Evolutionary conservation across 2,888 invertebrate genomes (phyloP).

Genomic region (Mimas tiliae): DNA sequence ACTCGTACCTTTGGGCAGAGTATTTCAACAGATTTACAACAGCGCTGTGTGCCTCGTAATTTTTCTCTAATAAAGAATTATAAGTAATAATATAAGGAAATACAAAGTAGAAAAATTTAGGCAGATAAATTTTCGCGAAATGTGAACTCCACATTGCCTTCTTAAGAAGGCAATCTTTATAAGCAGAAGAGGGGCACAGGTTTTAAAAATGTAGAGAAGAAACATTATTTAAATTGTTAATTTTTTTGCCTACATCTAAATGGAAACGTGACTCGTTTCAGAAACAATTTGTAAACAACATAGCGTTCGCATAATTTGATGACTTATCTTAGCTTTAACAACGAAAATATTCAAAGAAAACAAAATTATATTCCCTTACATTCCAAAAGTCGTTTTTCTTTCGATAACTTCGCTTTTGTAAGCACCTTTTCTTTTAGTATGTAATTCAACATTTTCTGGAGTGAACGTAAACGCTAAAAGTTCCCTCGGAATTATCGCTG

Average conservation of each 20-base stretch:
- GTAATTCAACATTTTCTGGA: conserved; percentile 35
- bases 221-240: conserved; percentile 61
- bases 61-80: not conserved
- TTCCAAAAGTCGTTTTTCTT: conserved; percentile 45
- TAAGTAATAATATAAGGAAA: not conserved
- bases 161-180: not conserved
- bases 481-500: conserved; percentile 39
- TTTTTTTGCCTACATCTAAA: conserved; percentile 59
- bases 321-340: conserved; percentile 63
- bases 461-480: conserved; percentile 30
- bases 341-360: conserved; percentile 54
- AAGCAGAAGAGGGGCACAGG: not conserved
- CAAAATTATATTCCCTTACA: conserved; percentile 51
- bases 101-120: not conserved
- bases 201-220: conserved; percentile 30
- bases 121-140: not conserved
- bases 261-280: conserved; percentile 63
- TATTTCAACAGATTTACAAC: conserved; percentile 1
- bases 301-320: conserved; percentile 67
- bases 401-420: conserved; percentile 36
- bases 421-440: conserved; percentile 32
- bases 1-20: not conserved
- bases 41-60: not conserved
- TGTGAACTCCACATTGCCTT: not conserved
- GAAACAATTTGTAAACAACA: conserved; percentile 69